Evolutionary conservation across 2,888 invertebrate species (phyloP).

Genomic region (Rhagium mordax): DNA sequence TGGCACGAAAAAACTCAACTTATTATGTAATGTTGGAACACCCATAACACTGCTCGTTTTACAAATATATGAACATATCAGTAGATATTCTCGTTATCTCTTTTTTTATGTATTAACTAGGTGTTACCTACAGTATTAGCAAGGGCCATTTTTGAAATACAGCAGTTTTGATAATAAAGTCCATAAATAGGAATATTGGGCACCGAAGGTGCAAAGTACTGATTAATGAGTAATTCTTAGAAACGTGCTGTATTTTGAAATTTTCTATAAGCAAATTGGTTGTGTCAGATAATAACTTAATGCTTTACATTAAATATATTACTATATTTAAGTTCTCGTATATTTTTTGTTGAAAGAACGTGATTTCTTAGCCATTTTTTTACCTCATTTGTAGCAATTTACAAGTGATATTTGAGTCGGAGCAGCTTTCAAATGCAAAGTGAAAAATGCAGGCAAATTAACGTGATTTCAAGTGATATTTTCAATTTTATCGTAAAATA

Average conservation of each 20-base stretch:
- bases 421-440: no score
- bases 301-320: no score
- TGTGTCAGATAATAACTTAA: neutral
- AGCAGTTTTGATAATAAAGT: neutral
- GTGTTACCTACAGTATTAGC: conserved; percentile 14
- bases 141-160: conserved; percentile 5
- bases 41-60: neutral
- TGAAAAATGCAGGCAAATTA: no score
- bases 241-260: conserved; percentile 9
- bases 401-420: no score
- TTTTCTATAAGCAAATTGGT: neutral
- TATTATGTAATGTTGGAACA: no score
- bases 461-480: no score
- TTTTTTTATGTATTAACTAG: neutral
- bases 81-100: neutral
- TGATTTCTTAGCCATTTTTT: no score
- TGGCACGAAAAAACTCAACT: no score
- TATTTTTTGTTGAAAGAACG: no score
- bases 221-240: neutral
- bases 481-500: no score
- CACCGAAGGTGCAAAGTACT: neutral
- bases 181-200: neutral
- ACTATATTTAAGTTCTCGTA: no score
- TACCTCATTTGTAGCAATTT: no score
- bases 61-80: conserved; percentile 19